Base-by-base conservation (phyloP, 2,113 vertebrate species). In the Catharus fuscescens region DNA sequence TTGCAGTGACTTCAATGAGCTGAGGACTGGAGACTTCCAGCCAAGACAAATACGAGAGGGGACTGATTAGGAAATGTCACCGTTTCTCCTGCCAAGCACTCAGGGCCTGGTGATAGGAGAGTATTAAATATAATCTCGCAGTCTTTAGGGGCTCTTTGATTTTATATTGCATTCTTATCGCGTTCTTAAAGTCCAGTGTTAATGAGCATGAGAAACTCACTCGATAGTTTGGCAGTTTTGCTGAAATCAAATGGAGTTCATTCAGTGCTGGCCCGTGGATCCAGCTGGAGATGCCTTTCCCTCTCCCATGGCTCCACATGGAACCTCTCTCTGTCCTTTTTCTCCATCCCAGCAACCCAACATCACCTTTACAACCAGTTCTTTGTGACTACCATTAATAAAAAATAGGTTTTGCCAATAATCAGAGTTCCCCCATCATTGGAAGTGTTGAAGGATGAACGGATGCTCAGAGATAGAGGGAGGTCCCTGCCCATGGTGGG, bases 121-220 rank as follows among this genome's bases (percentile, higher is more conserved):
- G 94, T 71, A 96, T 97, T 98, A 97, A 97, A 96, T 29, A 96
- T 96, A 98, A 98, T 98, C 97, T 93, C 83, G 11, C n/a, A 44
- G 96, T 95, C 95, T 98, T 97, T 85, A 97, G 96, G 96, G 97
- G 97, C 97, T 95, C 98, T 98, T 98, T 97, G 97, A 96, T 98
- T 97, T 97, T 96, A 96, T 97, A 97, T 97, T 98, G 97, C 97
- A 64, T 96, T 97, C 97, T 98, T 98, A 98, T 98, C 98, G 7
- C 94, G 88, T 95, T 97, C 96, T 97, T 96, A 67, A 92, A 97
- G 95, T 92, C 96, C 91, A 80, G 92, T 88, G 79, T 65, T 93
- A 96, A 95, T 85, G 94, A 97, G 97, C 96, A 92, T 57, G 82
- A 97, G 97, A 98, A 98, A 97, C 8, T 53, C 88, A 54, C 95